A percentile compares a stretch with the other conserved stretches of the same genome.
phyloP scores from a whole-genome alignment of 2,888 invertebrate genomes.

The Choristoneura rosaceana region DNA sequence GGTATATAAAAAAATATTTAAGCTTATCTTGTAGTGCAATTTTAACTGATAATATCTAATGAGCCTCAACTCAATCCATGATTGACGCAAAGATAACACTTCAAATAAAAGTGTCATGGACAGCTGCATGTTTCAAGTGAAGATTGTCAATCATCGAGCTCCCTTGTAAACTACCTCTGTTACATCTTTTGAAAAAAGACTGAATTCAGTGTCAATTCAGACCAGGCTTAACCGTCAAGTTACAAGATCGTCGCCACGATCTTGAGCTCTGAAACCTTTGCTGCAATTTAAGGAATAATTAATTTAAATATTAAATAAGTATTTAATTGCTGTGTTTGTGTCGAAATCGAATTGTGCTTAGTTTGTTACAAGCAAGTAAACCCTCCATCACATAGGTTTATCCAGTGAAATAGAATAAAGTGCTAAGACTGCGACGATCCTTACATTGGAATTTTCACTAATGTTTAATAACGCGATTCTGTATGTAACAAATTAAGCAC shows the following conservation, averaged over 20 bases:
- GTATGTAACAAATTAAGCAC: constrained; percentile 27
- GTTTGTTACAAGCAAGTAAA: constrained; percentile 19
- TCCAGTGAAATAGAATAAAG: constrained; percentile 18
- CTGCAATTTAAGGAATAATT: constrained; percentile 17
- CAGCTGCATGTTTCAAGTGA: constrained; percentile 27
- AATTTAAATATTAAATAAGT: constrained; percentile 11
- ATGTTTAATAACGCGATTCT: neutral
- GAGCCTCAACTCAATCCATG: neutral
- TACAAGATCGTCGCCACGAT: constrained; percentile 16
- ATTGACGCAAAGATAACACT: neutral
- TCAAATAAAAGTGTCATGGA: constrained; percentile 3
- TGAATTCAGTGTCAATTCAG: constrained; percentile 85
- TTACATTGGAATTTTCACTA: neutral
- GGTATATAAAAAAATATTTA: neutral
- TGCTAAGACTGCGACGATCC: constrained; percentile 2
- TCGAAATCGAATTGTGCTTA: constrained; percentile 2
- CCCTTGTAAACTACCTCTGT: constrained; percentile 78
- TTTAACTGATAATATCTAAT: constrained; percentile 1
- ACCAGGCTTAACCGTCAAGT: constrained; percentile 31
- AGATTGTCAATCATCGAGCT: constrained; percentile 46
- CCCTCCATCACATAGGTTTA: constrained; percentile 1
- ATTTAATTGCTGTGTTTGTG: constrained; percentile 17
- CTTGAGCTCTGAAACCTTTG: constrained; percentile 10
- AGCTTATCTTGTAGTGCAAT: neutral
- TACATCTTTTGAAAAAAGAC: constrained; percentile 76